Evolutionary conservation across 2,888 invertebrate species (phyloP).

Genomic region (Andrena trimmerana): DNA sequence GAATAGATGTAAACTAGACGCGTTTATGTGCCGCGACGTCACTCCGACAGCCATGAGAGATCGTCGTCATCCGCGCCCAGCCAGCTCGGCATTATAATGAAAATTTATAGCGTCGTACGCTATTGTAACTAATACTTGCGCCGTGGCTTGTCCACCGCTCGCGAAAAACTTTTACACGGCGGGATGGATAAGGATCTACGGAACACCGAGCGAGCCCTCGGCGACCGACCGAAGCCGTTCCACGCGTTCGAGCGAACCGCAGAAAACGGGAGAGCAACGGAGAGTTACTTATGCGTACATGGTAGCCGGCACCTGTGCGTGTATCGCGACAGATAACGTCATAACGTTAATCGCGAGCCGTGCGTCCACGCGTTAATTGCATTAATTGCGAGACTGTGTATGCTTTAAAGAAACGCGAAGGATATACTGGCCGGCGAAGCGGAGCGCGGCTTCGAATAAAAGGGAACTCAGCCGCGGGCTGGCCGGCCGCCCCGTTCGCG

Average conservation of each 20-base stretch:
- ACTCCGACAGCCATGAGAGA: constrained; percentile 41
- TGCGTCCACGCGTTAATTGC: constrained; percentile 28
- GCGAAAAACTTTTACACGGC: constrained; percentile 35
- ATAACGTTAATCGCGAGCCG: constrained; percentile 25
- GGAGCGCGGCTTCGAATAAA: constrained; percentile 25
- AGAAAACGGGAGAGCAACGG: constrained; percentile 20
- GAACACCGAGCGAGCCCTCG: constrained; percentile 38
- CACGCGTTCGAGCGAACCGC: not conserved
- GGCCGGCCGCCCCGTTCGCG: constrained; percentile 10
- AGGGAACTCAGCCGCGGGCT: not conserved
- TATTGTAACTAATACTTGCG: constrained; percentile 50
- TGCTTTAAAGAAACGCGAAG: constrained; percentile 6
- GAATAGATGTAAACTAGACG: constrained; percentile 19
- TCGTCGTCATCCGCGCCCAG: constrained; percentile 36
- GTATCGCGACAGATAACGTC: constrained; percentile 33
- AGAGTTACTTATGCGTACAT: constrained; percentile 24
- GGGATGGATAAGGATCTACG: constrained; percentile 48
- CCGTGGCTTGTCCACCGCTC: constrained; percentile 19
- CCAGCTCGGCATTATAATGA: constrained; percentile 51
- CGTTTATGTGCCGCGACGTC: constrained; percentile 21
- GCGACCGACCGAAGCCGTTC: constrained; percentile 12
- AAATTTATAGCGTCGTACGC: constrained; percentile 53
- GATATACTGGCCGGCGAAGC: not conserved
- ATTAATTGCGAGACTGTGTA: constrained; percentile 2
- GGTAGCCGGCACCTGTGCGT: constrained; percentile 21